Evolutionary conservation across 2,888 invertebrate species (phyloP).

Genomic region (Melanostoma mellinum): DNA sequence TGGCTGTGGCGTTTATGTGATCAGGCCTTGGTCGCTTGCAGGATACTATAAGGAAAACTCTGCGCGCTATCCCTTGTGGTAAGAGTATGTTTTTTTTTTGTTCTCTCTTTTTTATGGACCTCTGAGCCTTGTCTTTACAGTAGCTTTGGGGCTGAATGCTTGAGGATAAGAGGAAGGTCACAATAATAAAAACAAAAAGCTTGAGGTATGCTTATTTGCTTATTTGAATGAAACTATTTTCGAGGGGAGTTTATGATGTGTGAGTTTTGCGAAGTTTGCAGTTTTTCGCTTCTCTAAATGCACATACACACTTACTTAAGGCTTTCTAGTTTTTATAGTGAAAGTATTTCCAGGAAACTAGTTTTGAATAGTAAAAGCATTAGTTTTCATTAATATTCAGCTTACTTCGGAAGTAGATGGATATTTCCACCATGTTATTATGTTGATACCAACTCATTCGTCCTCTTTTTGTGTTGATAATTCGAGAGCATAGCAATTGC

Average conservation of each 20-base stretch:
- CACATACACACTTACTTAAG: too few relatives aligned
- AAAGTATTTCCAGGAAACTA: too few relatives aligned
- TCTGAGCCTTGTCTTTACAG: constrained; percentile 19
- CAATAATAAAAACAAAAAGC: constrained; percentile 39
- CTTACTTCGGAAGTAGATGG: too few relatives aligned
- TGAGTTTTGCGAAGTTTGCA: constrained; percentile 74
- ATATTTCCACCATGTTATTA: too few relatives aligned
- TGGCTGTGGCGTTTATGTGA: constrained; percentile 65
- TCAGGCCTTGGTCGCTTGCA: constrained; percentile 47
- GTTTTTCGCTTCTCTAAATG: not conserved
- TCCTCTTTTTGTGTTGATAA: too few relatives aligned
- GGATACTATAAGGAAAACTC: constrained; percentile 45
- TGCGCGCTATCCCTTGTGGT: constrained; percentile 32
- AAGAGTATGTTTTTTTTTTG: constrained; percentile 26
- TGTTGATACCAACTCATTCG: too few relatives aligned
- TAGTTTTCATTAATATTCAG: too few relatives aligned
- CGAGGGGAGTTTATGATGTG: constrained; percentile 50
- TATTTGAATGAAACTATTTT: constrained; percentile 66
- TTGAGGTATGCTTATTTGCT: constrained; percentile 65
- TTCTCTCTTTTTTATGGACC: constrained; percentile 17
- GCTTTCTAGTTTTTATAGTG: too few relatives aligned
- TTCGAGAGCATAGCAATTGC: too few relatives aligned
- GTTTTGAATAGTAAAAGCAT: too few relatives aligned
- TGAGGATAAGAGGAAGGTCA: constrained; percentile 53
- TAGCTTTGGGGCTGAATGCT: constrained; percentile 46